These are phyloP conservation scores for Andrena camellia DNA, from an alignment of 2,888 invertebrate genomes.

Conservation along the genomic window DNA sequence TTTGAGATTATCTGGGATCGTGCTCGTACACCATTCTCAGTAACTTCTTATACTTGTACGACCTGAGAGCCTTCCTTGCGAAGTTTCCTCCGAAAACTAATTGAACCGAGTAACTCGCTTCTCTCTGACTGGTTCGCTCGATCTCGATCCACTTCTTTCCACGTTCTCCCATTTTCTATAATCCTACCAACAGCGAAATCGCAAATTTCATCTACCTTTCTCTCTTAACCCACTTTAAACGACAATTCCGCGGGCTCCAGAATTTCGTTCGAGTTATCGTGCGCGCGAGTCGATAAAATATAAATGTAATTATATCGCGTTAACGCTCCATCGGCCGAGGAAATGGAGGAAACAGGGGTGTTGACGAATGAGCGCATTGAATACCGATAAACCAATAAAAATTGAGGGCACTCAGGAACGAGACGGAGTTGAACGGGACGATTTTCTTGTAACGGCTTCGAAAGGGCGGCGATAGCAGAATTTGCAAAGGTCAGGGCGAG, in stretches of 20 bases:
- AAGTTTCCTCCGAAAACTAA: no score
- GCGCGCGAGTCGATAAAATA: no score
- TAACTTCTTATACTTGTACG: neutral
- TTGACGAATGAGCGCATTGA: neutral
- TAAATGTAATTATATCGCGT: no score
- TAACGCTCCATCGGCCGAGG: no score
- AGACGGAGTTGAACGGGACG: neutral
- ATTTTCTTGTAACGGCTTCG: slow-evolving; percentile 1
- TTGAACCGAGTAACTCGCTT: slow-evolving; percentile 2
- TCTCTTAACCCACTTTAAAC: no score
- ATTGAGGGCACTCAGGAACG: neutral
- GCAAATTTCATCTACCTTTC: neutral
- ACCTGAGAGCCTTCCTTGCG: neutral
- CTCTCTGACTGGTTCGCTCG: neutral
- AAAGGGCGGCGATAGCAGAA: neutral
- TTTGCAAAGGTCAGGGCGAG: neutral
- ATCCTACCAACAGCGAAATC: neutral
- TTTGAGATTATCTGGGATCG: slow-evolving; percentile 6
- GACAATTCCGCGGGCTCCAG: no score
- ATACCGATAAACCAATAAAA: neutral
- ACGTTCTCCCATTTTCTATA: neutral
- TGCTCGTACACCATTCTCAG: neutral
- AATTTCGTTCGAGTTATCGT: no score
- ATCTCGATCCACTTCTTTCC: neutral
- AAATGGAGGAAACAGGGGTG: no score